Conservation (phyloP, 2,797 vertebrate species). For the Manis javanica region DNA sequence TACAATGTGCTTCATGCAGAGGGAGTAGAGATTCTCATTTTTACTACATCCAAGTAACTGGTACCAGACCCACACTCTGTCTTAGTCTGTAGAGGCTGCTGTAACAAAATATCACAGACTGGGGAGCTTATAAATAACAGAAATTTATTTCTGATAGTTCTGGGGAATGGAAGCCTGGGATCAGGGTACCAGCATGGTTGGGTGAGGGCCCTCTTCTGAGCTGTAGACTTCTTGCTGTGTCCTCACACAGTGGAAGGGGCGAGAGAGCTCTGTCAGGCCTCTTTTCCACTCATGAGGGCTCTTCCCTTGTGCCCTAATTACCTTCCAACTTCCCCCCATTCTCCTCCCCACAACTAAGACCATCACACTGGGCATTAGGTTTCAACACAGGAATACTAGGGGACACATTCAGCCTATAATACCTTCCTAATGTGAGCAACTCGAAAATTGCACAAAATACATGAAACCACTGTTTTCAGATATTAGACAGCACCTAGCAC, state of each 20-base stretch:
- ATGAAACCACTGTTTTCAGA: neutral
- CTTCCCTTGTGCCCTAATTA: neutral
- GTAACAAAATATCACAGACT: neutral
- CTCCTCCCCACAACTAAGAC: neutral
- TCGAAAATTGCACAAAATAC: neutral
- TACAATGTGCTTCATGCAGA: neutral
- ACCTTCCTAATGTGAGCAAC: neutral
- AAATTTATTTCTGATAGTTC: neutral
- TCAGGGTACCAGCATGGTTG: neutral
- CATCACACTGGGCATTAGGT: neutral
- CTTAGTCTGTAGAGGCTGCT: neutral
- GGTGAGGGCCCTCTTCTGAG: neutral
- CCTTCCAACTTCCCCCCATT: neutral
- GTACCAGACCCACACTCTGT: neutral
- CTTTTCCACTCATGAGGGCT: neutral
- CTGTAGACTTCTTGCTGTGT: neutral
- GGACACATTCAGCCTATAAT: neutral
- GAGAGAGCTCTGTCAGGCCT: neutral
- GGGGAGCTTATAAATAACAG: neutral
- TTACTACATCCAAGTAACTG: neutral
- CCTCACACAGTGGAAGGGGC: neutral
- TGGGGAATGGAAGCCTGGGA: neutral
- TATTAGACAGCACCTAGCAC: neutral
- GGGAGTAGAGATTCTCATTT: neutral
- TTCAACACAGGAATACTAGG: too few species aligned